Base-by-base conservation (phyloP, 2,797 vertebrate species). In the Brotula barbata region DNA sequence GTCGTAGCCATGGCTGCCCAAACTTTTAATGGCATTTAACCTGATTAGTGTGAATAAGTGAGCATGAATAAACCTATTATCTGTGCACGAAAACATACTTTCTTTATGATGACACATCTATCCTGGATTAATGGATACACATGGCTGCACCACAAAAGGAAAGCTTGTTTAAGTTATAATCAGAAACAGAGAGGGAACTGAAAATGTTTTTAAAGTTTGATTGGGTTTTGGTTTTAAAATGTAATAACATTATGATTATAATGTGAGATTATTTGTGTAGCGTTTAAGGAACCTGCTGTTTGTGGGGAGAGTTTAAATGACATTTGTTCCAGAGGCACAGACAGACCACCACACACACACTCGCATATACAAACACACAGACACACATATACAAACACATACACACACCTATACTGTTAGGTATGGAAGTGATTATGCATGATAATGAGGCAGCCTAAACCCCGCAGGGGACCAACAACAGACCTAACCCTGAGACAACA, bases 391-490 rank as follows among this genome's bases (percentile, higher is more conserved):
- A 68, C 69, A 37, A 59, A 57, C 68, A 59, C 21, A 60, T 15
- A 16, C 78, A 69, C 61, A 74, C 69, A 80, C 81, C 67, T 77
- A 65, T 58, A 61, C 65, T 54, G 72, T 70, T 55, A 69, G 68
- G 82, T 77, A 89, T 89, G 88, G 88, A 85, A 89, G 79, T 34
- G 73, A 89, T 89, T 89, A 88, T 66, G 70, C 56, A 9, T 77
- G 87, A 87, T 86, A 89, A 85, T 68, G 78, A 44, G 71, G 77
- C 64, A 64, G 79, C 71, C 78, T 52, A 82, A 82, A 69, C 77
- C 80, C 86, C 16, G 70, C 81, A 20, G 85, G 85, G 81, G 80
- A 78, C 85, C 85, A 77, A 83, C 88, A 88, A 85, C 88, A 86
- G 78, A 81, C 81, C 80, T 34, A 77, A 82, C 83, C 58, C 87